Conservation (phyloP, 1,140 invertebrate genomes). For the Rhynchophorus ferrugineus region DNA sequence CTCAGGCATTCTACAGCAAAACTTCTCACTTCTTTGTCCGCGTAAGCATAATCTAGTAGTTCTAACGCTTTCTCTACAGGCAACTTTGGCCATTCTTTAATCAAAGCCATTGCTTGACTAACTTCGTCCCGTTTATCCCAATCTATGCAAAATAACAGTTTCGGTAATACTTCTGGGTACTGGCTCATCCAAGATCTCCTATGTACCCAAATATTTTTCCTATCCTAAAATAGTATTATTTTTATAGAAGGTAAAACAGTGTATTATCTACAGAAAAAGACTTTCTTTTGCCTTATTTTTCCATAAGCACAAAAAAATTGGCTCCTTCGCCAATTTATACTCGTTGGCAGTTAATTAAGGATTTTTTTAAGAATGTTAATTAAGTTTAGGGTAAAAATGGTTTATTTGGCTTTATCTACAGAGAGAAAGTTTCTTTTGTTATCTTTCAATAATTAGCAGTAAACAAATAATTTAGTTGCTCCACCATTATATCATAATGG, state of each 20-base stretch:
- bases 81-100: constrained; percentile 74
- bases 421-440: too few species aligned
- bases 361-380: too few species aligned
- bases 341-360: too few species aligned
- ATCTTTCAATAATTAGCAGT: too few species aligned
- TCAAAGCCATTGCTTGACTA: constrained; percentile 66
- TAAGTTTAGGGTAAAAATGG: too few species aligned
- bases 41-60: constrained; percentile 92
- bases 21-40: constrained; percentile 77
- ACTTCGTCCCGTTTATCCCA: constrained; percentile 76
- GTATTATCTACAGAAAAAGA: too few species aligned
- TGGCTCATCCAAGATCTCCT: constrained; percentile 56
- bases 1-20: constrained; percentile 85
- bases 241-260: neutral
- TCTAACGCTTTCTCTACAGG: constrained; percentile 82
- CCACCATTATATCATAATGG: too few species aligned
- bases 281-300: too few species aligned
- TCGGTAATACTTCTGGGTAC: constrained; percentile 66
- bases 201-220: constrained; percentile 79
- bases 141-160: constrained; percentile 78
- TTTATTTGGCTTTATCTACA: too few species aligned
- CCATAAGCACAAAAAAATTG: too few species aligned
- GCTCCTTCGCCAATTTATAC: too few species aligned
- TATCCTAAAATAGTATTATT: constrained; percentile 39
- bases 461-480: too few species aligned